Percentiles rank a stretch among this genome's conserved stretches.
phyloP scores from a whole-genome alignment of 2,888 invertebrate genomes.

The Malachius bipustulatus region DNA sequence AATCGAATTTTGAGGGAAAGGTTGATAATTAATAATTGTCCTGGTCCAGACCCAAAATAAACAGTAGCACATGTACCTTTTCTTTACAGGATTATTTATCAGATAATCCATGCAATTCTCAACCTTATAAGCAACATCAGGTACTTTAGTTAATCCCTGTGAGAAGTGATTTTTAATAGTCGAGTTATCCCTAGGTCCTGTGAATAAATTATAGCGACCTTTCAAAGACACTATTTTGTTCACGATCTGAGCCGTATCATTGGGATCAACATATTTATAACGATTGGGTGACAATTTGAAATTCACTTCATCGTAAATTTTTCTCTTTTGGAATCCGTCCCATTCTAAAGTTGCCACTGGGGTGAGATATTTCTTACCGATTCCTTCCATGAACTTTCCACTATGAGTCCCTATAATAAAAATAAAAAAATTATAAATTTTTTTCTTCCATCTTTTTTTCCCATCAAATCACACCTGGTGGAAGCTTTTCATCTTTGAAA shows the following conservation, averaged over 20 bases:
- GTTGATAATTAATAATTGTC: too few species aligned
- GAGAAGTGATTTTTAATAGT: constrained; percentile 45
- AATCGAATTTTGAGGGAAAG: too few species aligned
- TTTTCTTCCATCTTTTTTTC: too few species aligned
- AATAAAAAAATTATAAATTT: too few species aligned
- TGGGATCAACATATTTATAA: constrained; percentile 23
- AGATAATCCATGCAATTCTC: constrained; percentile 27
- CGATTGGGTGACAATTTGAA: constrained; percentile 28
- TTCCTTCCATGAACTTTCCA: too few species aligned
- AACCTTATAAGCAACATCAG: constrained; percentile 27
- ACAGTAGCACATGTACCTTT: too few species aligned
- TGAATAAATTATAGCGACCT: constrained; percentile 36
- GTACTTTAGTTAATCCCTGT: constrained; percentile 22
- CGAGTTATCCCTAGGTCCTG: constrained; percentile 40
- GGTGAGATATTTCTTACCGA: constrained; percentile 20
- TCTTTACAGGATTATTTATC: constrained; percentile 24
- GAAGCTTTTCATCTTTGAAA: constrained; percentile 16
- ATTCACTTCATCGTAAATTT: constrained; percentile 22
- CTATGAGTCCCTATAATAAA: too few species aligned
- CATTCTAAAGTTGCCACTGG: constrained; percentile 28
- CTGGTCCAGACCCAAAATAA: too few species aligned
- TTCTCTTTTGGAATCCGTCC: constrained; percentile 29
- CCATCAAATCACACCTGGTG: constrained; percentile 18
- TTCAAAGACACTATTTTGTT: constrained; percentile 25
- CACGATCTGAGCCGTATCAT: constrained; percentile 19